Evolutionary conservation across 2,888 invertebrate genomes (phyloP).

Genomic region (Osmoderma eremita): DNA sequence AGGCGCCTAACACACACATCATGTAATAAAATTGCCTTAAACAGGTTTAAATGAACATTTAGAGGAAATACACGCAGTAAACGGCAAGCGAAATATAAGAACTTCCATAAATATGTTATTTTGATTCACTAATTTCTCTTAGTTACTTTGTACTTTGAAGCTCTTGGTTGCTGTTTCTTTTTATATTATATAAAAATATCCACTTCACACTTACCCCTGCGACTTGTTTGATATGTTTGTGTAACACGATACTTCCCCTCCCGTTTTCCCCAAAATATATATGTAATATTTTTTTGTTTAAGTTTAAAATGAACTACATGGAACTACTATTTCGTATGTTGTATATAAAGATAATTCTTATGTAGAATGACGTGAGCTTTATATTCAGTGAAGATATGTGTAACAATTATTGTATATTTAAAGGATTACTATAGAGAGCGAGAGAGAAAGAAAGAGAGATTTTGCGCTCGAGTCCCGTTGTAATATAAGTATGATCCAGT

Average conservation of each 20-base stretch:
- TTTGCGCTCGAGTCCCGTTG: conserved; percentile 25
- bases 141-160: too few relatives aligned
- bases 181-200: too few relatives aligned
- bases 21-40: conserved; percentile 45
- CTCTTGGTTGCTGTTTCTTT: too few relatives aligned
- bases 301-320: conserved; percentile 7
- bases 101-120: too few relatives aligned
- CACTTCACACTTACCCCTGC: too few relatives aligned
- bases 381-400: conserved; percentile 21
- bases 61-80: background rate
- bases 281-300: too few relatives aligned
- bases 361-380: conserved; percentile 19
- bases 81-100: too few relatives aligned
- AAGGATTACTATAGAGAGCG: conserved; percentile 19
- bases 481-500: conserved; percentile 29
- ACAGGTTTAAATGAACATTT: background rate
- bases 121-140: too few relatives aligned
- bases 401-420: conserved; percentile 31
- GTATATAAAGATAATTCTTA: conserved; percentile 22
- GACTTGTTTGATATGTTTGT: too few relatives aligned
- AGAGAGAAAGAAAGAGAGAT: background rate
- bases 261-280: too few relatives aligned
- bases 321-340: background rate
- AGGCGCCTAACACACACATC: conserved; percentile 49
- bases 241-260: too few relatives aligned